Percentiles rank a stretch among this genome's conserved stretches.
phyloP scores from a whole-genome alignment of 1,140 invertebrate species.

The Diorhabda sublineata region DNA sequence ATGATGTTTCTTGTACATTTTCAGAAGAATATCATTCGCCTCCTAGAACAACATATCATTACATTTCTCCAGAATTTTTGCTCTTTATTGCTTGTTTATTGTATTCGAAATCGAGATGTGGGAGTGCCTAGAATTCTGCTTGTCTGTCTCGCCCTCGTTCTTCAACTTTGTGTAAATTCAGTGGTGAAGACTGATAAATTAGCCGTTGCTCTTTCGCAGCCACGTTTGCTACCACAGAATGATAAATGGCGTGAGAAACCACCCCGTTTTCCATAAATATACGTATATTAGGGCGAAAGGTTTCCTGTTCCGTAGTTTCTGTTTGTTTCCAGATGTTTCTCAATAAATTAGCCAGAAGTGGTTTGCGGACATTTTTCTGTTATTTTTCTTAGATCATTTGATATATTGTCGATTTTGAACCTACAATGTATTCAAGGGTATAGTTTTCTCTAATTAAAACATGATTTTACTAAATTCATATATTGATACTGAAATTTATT shows the following conservation, averaged over 20 bases:
- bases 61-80: not conserved
- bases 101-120: not conserved
- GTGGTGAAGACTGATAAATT: constrained; percentile 9
- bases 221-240: constrained; percentile 12
- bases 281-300: not conserved
- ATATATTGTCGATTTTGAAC: too few species aligned
- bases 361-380: not conserved
- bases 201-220: constrained; percentile 7
- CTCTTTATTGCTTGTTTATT: not conserved
- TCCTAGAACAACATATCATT: too few species aligned
- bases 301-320: constrained; percentile 9
- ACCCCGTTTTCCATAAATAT: constrained; percentile 11
- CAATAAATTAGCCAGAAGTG: constrained; percentile 7
- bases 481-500: too few species aligned
- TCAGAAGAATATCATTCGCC: too few species aligned
- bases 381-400: too few species aligned
- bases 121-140: not conserved
- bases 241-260: constrained; percentile 10
- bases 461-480: too few species aligned
- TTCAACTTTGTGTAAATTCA: not conserved
- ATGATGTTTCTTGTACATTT: too few species aligned
- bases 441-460: too few species aligned
- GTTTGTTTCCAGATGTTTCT: constrained; percentile 11
- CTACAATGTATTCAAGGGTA: too few species aligned
- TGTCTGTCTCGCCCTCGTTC: not conserved